Conservation (phyloP, 2,888 invertebrate genomes). For the Rhagophthalmus giganteus region DNA sequence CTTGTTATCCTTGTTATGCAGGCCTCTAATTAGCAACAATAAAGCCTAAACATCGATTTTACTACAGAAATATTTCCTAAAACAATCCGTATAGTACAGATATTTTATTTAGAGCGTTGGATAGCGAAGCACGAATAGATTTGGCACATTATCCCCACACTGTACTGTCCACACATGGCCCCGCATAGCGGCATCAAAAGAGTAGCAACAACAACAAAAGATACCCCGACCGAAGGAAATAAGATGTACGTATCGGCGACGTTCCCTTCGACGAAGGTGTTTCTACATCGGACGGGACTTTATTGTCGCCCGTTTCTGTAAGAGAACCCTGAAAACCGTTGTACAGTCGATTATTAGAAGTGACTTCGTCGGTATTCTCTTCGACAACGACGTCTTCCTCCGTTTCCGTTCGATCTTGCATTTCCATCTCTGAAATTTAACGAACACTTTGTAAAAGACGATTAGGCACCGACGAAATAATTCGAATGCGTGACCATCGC, state of each 20-base stretch:
- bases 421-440: conserved; percentile 62
- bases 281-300: conserved; percentile 28
- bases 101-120: conserved; percentile 44
- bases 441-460: conserved; percentile 34
- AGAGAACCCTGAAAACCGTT: conserved; percentile 68
- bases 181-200: conserved; percentile 45
- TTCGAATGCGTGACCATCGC: conserved; percentile 38
- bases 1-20: conserved; percentile 20
- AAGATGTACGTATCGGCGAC: conserved; percentile 25
- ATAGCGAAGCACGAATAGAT: conserved; percentile 55
- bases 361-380: conserved; percentile 46
- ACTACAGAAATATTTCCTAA: conserved; percentile 41
- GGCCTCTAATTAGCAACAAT: conserved; percentile 39
- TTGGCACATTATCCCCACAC: conserved; percentile 53
- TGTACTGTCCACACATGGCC: conserved; percentile 39
- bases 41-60: conserved; percentile 44
- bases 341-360: conserved; percentile 47
- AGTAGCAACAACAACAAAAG: conserved; percentile 45
- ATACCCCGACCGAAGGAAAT: conserved; percentile 20
- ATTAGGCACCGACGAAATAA: conserved; percentile 37
- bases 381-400: conserved; percentile 53
- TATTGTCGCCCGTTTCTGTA: conserved; percentile 61
- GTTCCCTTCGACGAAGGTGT: conserved; percentile 25
- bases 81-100: conserved; percentile 41
- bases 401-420: conserved; percentile 60